Percentiles rank a stretch among this genome's conserved stretches.
Evolutionary conservation across 2,888 invertebrate species (phyloP).

Genomic region (Andrena marginata): DNA sequence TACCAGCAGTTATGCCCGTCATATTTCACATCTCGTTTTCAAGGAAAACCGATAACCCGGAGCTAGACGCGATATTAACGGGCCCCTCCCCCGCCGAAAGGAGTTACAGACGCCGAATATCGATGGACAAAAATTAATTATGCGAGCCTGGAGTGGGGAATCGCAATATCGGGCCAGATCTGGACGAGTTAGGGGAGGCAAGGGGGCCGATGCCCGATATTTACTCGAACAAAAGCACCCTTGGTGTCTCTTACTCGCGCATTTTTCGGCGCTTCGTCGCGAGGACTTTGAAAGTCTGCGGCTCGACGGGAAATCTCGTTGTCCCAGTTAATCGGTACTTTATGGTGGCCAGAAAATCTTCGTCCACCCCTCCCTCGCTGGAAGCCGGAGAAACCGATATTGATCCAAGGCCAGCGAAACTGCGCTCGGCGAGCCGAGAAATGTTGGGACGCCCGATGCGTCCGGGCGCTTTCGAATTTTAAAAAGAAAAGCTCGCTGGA

Average conservation of each 20-base stretch:
- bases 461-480: background rate
- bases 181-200: slow-evolving; percentile 5
- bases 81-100: slow-evolving; percentile 8
- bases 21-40: slow-evolving; percentile 54
- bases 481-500: too few relatives aligned
- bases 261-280: background rate
- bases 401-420: background rate
- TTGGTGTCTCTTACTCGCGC: slow-evolving; percentile 4
- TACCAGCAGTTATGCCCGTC: slow-evolving; percentile 15
- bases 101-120: slow-evolving; percentile 60
- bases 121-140: slow-evolving; percentile 67
- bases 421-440: too few relatives aligned
- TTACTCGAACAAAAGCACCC: slow-evolving; percentile 36
- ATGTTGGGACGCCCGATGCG: background rate
- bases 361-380: background rate
- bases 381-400: background rate
- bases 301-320: background rate
- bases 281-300: background rate
- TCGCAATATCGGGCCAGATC: slow-evolving; percentile 40
- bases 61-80: slow-evolving; percentile 49
- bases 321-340: background rate
- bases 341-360: background rate
- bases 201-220: slow-evolving; percentile 41
- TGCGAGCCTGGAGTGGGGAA: slow-evolving; percentile 42
- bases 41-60: slow-evolving; percentile 50